Evolutionary conservation across 2,113 vertebrate species (phyloP).

Genomic region (Hyperoodon ampullatus): DNA sequence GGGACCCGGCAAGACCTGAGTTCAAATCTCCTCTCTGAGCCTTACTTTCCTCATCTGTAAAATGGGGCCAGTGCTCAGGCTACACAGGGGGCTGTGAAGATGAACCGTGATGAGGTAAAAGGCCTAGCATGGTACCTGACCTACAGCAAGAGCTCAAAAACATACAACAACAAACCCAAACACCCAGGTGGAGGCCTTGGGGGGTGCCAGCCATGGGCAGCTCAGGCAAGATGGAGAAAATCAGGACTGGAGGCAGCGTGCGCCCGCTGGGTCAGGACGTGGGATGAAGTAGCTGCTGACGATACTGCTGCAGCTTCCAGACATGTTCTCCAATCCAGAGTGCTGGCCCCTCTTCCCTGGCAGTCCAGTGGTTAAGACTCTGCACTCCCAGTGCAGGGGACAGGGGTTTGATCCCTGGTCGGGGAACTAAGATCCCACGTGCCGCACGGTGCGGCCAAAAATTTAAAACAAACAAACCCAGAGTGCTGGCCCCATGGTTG

Average conservation of each 20-base stretch:
- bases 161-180: neutral
- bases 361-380: too few species aligned
- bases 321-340: neutral
- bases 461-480: too few species aligned
- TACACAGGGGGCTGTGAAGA: neutral
- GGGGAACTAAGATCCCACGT: too few species aligned
- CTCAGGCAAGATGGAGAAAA: neutral
- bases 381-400: too few species aligned
- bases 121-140: neutral
- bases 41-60: neutral
- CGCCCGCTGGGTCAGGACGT: neutral
- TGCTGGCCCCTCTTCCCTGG: neutral
- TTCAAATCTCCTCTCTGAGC: neutral
- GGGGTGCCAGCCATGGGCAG: neutral
- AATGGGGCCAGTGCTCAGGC: neutral
- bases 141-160: neutral
- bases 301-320: neutral
- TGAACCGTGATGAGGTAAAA: neutral
- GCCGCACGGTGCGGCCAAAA: too few species aligned
- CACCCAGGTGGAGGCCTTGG: neutral
- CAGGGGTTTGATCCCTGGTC: too few species aligned
- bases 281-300: neutral
- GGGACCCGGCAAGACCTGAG: neutral
- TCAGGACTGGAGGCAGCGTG: neutral
- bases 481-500: too few species aligned